These are phyloP conservation scores for Tichodroma muraria DNA, from an alignment of 2,113 vertebrate species.

Conservation along the genomic window DNA sequence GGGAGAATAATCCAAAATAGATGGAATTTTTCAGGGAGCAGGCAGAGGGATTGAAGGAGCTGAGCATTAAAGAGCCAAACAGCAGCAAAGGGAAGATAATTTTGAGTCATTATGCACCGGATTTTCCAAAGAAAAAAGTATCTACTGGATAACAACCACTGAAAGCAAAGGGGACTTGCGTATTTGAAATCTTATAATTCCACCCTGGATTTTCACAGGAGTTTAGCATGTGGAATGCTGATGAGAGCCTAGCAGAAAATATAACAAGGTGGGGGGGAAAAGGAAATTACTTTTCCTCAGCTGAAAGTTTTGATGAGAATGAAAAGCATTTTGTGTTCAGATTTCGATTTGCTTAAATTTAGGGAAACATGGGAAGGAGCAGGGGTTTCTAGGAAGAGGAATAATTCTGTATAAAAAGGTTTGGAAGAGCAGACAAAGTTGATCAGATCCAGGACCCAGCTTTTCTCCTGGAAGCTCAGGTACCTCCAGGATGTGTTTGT, in stretches of 20 bases:
- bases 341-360: background rate
- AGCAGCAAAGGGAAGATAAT: background rate
- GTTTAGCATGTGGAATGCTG: background rate
- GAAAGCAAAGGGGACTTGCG: background rate
- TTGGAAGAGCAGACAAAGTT: background rate
- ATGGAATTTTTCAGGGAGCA: background rate
- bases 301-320: background rate
- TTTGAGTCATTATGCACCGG: background rate
- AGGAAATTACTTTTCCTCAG: background rate
- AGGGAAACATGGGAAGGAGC: background rate
- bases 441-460: rapidly evolving
- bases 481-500: background rate
- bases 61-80: background rate
- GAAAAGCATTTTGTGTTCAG: background rate
- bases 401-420: background rate
- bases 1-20: background rate
- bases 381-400: background rate
- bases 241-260: background rate
- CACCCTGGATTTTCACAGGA: background rate
- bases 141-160: background rate
- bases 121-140: background rate
- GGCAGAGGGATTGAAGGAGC: background rate
- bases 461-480: background rate
- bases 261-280: background rate
- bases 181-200: background rate